phyloP scores from a whole-genome alignment of 2,113 vertebrate genomes.

The Fukomys damarensis region DNA sequence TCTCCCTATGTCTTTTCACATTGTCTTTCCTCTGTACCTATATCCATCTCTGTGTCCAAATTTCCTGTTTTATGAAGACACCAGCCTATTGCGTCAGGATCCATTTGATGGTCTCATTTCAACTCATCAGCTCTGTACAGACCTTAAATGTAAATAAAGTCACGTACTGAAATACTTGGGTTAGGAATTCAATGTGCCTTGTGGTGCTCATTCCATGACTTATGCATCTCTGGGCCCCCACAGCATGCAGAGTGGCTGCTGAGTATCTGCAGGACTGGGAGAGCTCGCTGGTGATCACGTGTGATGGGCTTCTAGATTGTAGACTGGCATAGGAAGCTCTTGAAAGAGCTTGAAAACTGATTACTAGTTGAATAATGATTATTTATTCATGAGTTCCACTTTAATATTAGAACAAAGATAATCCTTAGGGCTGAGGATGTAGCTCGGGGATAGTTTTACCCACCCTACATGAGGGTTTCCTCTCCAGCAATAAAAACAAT shows the following conservation, averaged over 20 bases:
- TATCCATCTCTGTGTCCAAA: not conserved
- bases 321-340: not conserved
- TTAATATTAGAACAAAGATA: conserved; percentile 21
- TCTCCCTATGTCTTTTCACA: not conserved
- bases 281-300: not conserved
- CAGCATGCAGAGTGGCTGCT: not conserved
- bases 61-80: conserved; percentile 11
- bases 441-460: not conserved
- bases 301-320: not conserved
- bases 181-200: not conserved
- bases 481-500: not conserved
- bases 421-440: not conserved
- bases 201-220: not conserved
- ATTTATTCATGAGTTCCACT: not conserved
- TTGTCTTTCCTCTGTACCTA: not conserved
- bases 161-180: not conserved
- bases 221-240: too few species aligned
- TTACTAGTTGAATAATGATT: not conserved
- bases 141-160: not conserved
- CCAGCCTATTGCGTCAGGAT: not conserved
- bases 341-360: conserved; percentile 12
- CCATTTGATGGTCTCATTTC: not conserved
- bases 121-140: conserved; percentile 21
- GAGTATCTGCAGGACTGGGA: not conserved
- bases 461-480: not conserved